Conservation (phyloP, 2,888 invertebrate genomes). For the Hololepta plana region DNA sequence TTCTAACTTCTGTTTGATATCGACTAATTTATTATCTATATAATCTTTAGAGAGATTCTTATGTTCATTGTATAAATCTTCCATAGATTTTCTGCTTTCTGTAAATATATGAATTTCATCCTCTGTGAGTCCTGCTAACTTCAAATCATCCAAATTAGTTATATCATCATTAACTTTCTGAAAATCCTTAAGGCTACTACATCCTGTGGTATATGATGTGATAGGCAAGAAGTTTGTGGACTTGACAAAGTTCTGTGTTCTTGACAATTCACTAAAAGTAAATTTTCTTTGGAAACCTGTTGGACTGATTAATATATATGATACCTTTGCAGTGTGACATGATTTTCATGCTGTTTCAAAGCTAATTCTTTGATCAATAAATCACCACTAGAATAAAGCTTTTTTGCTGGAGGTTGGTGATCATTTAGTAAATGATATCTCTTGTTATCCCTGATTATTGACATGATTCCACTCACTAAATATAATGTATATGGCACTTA, state of each 20-base stretch:
- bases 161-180: slow-evolving; percentile 25
- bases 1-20: slow-evolving; percentile 5
- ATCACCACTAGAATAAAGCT: slow-evolving; percentile 21
- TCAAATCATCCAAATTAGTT: slow-evolving; percentile 28
- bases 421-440: slow-evolving; percentile 8
- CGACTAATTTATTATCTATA: not conserved
- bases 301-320: slow-evolving; percentile 5
- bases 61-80: slow-evolving; percentile 8
- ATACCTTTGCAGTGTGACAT: slow-evolving; percentile 19
- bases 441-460: slow-evolving; percentile 6
- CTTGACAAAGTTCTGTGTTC: slow-evolving; percentile 13
- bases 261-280: slow-evolving; percentile 12
- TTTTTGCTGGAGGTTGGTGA: slow-evolving; percentile 17
- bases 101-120: slow-evolving; percentile 26
- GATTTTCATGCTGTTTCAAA: slow-evolving; percentile 20
- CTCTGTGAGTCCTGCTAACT: slow-evolving; percentile 28
- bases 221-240: slow-evolving; percentile 14
- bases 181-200: slow-evolving; percentile 29
- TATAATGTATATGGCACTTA: too few species aligned
- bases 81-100: slow-evolving; percentile 10
- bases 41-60: slow-evolving; percentile 5
- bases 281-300: slow-evolving; percentile 3
- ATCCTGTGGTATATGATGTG: slow-evolving; percentile 24
- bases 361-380: slow-evolving; percentile 20
- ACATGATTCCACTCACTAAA: too few species aligned